Percentiles rank a stretch among this genome's conserved stretches.
These are phyloP conservation scores for Meleagris gallopavo DNA, from an alignment of 2,113 vertebrate genomes.

Conservation along the genomic window DNA sequence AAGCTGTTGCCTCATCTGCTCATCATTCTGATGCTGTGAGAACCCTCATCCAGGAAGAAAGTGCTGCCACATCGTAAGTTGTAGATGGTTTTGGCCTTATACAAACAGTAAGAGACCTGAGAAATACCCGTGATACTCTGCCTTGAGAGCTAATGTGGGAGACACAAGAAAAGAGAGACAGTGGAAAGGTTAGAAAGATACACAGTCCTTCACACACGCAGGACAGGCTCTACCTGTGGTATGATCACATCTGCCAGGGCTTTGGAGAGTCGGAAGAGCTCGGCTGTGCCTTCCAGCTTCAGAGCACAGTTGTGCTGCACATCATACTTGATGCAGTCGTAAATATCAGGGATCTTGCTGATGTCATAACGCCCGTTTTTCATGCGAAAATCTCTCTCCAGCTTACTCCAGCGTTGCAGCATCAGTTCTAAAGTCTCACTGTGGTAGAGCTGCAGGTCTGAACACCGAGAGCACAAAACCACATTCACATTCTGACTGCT, in stretches of 20 bases:
- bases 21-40: neutral
- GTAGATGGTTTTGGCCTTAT: neutral
- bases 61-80: neutral
- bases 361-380: conserved; percentile 96
- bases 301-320: conserved; percentile 92
- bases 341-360: conserved; percentile 98
- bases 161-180: neutral
- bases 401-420: conserved; percentile 97
- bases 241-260: conserved; percentile 94
- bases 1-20: neutral
- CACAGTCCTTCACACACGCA: fast-evolving
- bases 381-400: conserved; percentile 94
- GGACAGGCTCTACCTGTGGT: conserved; percentile 85
- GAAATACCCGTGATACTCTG: neutral
- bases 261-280: conserved; percentile 91
- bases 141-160: neutral
- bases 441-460: conserved; percentile 95
- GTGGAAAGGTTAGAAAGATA: neutral
- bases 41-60: neutral
- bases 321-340: conserved; percentile 98
- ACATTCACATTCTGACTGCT: neutral
- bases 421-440: conserved; percentile 96
- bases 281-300: conserved; percentile 91
- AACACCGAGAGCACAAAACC: neutral
- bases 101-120: neutral